phyloP scores from a whole-genome alignment of 35 echinoderm and acorn worm species.

The Holothuria glaberrima region DNA sequence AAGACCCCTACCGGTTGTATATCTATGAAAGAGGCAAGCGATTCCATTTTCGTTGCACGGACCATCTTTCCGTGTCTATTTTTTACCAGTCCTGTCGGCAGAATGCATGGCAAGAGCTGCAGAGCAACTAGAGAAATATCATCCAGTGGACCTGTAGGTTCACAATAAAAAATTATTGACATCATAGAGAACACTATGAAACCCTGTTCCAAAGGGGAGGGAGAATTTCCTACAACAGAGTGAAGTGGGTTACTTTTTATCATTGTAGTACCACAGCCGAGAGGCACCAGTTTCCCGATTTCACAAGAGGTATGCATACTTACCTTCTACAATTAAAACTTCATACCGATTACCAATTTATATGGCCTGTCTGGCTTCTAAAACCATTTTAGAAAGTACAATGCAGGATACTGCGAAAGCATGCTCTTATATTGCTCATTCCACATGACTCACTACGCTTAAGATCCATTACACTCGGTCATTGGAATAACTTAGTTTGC shows the following conservation, averaged over 20 bases:
- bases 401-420: neutral
- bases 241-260: neutral
- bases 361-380: neutral
- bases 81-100: slow-evolving; percentile 10
- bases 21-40: too few relatives aligned
- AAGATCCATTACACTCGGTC: neutral
- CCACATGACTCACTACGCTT: neutral
- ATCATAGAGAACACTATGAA: neutral
- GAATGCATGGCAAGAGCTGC: slow-evolving; percentile 12
- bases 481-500: neutral
- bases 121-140: neutral
- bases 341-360: neutral
- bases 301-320: neutral
- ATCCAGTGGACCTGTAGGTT: neutral
- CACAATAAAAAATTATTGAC: slow-evolving; percentile 6
- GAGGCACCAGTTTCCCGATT: neutral
- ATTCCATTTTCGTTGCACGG: too few relatives aligned
- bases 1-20: neutral
- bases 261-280: neutral
- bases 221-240: neutral
- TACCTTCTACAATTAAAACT: neutral
- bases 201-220: neutral
- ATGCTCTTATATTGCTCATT: neutral
- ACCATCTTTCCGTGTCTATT: neutral
- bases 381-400: neutral